Percentiles rank a stretch among this genome's conserved stretches.
phyloP scores from a whole-genome alignment of 2,113 vertebrate genomes.

The Tychaedon coryphoeus region DNA sequence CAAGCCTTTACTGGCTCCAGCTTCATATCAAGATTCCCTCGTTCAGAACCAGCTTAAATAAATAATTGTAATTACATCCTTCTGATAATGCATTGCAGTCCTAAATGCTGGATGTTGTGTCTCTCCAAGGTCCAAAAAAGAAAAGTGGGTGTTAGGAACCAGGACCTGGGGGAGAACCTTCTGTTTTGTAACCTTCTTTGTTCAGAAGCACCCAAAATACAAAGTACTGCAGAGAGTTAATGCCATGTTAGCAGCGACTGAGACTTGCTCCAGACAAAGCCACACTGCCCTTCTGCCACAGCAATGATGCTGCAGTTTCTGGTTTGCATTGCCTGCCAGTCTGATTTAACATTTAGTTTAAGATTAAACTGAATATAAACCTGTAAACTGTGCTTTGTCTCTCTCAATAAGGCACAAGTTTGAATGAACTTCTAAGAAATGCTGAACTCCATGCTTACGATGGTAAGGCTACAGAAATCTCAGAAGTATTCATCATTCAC shows the following conservation, averaged over 20 bases:
- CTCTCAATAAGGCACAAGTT: not conserved
- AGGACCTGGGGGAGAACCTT: not conserved
- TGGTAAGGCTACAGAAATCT: not conserved
- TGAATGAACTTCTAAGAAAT: not conserved
- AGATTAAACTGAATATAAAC: not conserved
- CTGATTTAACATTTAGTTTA: not conserved
- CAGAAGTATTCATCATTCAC: not conserved
- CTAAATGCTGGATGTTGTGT: not conserved
- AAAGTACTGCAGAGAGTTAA: not conserved
- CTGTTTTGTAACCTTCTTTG: not conserved
- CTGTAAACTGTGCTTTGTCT: not conserved
- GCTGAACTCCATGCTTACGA: not conserved
- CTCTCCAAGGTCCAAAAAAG: not conserved
- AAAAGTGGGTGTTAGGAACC: not conserved
- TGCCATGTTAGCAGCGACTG: not conserved
- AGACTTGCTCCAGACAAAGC: not conserved
- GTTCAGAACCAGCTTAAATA: constrained; percentile 63
- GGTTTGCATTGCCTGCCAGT: not conserved
- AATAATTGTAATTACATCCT: constrained; percentile 63
- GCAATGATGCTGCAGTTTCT: not conserved
- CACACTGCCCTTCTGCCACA: not conserved
- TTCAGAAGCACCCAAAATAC: not conserved
- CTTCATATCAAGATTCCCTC: constrained; percentile 80
- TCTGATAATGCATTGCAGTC: constrained; percentile 17
- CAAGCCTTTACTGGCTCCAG: constrained; percentile 85